A percentile compares a stretch with the other conserved stretches of the same genome.
These are phyloP conservation scores for pig (Sus scrofa) DNA, from an alignment of 2,113 vertebrate species.

Conservation along the genomic window DNA sequence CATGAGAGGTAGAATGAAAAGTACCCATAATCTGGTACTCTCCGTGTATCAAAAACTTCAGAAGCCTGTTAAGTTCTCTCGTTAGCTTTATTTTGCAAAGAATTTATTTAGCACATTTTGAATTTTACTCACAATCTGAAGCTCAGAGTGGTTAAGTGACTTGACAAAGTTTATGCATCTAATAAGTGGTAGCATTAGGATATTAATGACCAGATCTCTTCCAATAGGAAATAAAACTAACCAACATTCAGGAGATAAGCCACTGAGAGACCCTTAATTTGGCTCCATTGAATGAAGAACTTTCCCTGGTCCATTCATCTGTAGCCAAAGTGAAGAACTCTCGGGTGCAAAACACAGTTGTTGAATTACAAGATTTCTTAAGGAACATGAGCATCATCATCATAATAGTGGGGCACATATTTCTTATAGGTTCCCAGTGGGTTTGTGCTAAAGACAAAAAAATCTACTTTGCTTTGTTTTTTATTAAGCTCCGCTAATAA, in stretches of 20 bases:
- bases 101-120: neutral
- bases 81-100: neutral
- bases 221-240: neutral
- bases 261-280: neutral
- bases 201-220: neutral
- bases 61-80: neutral
- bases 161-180: neutral
- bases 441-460: neutral
- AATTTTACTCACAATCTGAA: neutral
- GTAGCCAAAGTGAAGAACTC: neutral
- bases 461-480: neutral
- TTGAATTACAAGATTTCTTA: neutral
- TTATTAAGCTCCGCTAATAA: neutral
- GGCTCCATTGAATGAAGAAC: neutral
- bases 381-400: neutral
- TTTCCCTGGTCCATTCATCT: neutral
- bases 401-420: neutral
- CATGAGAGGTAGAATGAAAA: neutral
- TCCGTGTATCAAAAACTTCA: neutral
- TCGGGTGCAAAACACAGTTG: neutral
- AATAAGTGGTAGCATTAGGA: neutral
- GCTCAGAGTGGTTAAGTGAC: neutral
- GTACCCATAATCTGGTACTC: neutral
- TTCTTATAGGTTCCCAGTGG: neutral
- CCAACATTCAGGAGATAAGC: neutral